phyloP scores from a whole-genome alignment of 2,888 invertebrate genomes.

The Brachypalpus laphriformis region DNA sequence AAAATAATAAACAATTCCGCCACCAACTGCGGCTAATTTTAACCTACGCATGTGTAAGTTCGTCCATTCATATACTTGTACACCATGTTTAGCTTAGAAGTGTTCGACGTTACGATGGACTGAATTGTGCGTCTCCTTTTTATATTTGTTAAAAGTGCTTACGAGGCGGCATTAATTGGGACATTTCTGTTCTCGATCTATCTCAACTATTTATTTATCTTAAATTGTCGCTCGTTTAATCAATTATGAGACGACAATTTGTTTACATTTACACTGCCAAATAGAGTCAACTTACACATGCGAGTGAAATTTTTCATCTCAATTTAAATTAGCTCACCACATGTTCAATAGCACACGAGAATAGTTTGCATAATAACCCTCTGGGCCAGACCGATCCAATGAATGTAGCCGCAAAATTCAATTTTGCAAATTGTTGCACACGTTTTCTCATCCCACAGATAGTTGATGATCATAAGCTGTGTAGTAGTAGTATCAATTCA shows the following conservation, averaged over 20 bases:
- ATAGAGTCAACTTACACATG: neutral
- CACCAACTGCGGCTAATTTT: conserved; percentile 23
- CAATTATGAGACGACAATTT: conserved; percentile 62
- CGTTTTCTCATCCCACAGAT: conserved; percentile 1
- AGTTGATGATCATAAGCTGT: conserved; percentile 18
- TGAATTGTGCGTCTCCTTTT: no score
- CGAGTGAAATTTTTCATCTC: conserved; percentile 9
- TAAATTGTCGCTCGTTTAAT: conserved; percentile 66
- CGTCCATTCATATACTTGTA: neutral
- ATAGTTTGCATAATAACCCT: conserved; percentile 22
- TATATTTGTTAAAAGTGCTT: neutral
- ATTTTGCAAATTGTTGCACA: conserved; percentile 26
- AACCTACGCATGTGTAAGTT: neutral
- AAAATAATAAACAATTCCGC: conserved; percentile 51
- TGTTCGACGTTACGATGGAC: no score
- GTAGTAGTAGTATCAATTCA: conserved; percentile 14
- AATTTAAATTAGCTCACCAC: conserved; percentile 58
- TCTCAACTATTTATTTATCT: conserved; percentile 60
- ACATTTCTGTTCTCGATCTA: conserved; percentile 24
- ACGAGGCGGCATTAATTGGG: conserved; percentile 15
- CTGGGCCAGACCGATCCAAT: neutral
- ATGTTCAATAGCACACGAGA: conserved; percentile 32
- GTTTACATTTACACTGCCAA: conserved; percentile 55
- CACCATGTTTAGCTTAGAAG: neutral
- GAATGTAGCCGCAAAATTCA: conserved; percentile 38